Percentiles rank a stretch among this genome's conserved stretches.
These are phyloP conservation scores for Papilio polytes DNA, from an alignment of 1,140 invertebrate genomes.

Conservation along the genomic window DNA sequence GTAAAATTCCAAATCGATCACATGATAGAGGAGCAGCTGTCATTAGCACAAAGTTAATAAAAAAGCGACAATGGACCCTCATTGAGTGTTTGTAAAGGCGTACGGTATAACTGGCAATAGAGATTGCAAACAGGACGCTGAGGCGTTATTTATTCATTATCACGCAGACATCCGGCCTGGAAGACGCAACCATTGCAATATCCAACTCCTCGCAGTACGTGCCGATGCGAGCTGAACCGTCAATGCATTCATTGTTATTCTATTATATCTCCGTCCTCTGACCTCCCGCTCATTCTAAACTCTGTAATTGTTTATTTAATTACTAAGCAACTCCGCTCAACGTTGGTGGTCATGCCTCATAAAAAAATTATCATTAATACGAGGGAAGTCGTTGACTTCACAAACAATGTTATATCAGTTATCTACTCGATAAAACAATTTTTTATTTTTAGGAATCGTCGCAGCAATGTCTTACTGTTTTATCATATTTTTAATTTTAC, in stretches of 20 bases:
- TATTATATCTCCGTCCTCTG: conserved; percentile 35
- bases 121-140: conserved; percentile 21
- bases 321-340: conserved; percentile 11
- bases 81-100: not conserved
- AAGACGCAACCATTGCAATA: conserved; percentile 12
- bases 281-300: conserved; percentile 14
- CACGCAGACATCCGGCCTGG: conserved; percentile 31
- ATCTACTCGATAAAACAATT: not conserved
- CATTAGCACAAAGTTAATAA: conserved; percentile 6
- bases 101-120: not conserved
- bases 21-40: not conserved
- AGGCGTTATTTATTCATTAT: conserved; percentile 34
- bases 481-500: not conserved
- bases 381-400: conserved; percentile 17
- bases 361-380: conserved; percentile 32
- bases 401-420: conserved; percentile 21
- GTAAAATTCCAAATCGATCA: not conserved
- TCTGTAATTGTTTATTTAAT: conserved; percentile 34
- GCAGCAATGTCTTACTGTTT: not conserved
- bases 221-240: conserved; percentile 5
- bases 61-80: not conserved
- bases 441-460: not conserved
- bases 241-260: conserved; percentile 32
- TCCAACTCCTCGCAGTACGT: conserved; percentile 22
- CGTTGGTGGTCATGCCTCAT: conserved; percentile 10